These are phyloP conservation scores for Antedon mediterranea DNA, from an alignment of 53 echinoderm and acorn worm species.

Conservation along the genomic window DNA sequence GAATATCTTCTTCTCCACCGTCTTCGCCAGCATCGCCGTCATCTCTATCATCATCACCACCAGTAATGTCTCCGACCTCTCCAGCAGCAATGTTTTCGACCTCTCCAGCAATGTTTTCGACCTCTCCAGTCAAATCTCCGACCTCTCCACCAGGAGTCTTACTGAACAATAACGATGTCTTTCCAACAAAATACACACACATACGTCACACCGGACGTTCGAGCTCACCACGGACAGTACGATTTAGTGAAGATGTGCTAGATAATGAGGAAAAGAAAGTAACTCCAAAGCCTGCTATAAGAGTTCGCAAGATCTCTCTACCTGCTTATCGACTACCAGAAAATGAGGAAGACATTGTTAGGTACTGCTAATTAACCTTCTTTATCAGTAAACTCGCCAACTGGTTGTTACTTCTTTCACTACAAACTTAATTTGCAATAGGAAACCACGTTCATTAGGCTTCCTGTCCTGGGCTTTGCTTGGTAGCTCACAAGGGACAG, in stretches of 20 bases:
- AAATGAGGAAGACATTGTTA: background rate
- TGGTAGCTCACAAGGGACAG: background rate
- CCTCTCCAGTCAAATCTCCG: conserved; percentile 3
- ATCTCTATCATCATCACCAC: conserved; percentile 7
- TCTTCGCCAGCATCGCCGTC: conserved; percentile 12
- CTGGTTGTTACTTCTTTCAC: background rate
- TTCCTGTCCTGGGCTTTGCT: background rate
- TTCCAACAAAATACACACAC: conserved; percentile 15
- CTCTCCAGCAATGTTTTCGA: conserved; percentile 1
- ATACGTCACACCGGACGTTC: conserved; percentile 1
- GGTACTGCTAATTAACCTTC: background rate
- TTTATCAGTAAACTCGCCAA: background rate
- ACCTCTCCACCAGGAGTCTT: conserved; percentile 1
- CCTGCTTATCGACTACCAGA: conserved; percentile 73
- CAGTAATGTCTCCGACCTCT: background rate
- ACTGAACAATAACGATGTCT: background rate
- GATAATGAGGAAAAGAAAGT: conserved; percentile 15
- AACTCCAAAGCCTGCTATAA: conserved; percentile 12
- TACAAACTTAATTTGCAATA: background rate
- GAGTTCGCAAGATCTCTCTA: conserved; percentile 64
- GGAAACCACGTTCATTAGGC: background rate
- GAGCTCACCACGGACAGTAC: conserved; percentile 19
- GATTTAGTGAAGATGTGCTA: conserved; percentile 48
- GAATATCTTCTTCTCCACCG: conserved; percentile 20
- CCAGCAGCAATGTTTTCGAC: conserved; percentile 3